Percentiles rank a stretch among this genome's conserved stretches.
These are phyloP conservation scores for Mesoligia furuncula DNA, from an alignment of 2,888 invertebrate genomes.

Conservation along the genomic window DNA sequence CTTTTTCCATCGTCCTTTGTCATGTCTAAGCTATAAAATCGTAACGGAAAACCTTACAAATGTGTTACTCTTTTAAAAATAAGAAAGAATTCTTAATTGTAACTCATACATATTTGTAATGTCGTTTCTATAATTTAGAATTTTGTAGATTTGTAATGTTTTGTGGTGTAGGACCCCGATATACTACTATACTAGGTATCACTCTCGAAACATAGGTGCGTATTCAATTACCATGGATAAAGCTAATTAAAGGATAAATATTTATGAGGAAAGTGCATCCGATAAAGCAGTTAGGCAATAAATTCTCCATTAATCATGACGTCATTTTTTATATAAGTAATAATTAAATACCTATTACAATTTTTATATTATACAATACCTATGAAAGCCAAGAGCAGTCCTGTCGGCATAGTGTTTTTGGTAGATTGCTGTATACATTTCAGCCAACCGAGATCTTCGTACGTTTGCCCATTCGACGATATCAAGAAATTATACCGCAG, in stretches of 20 bases:
- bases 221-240: background rate
- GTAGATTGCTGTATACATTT: constrained; percentile 74
- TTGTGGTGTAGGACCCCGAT: background rate
- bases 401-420: constrained; percentile 59
- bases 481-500: constrained; percentile 87
- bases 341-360: too few relatives aligned
- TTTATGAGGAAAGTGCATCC: background rate
- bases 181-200: background rate
- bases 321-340: too few relatives aligned
- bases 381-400: constrained; percentile 84
- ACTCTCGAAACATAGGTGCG: background rate
- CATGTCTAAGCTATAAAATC: too few relatives aligned
- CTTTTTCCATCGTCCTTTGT: too few relatives aligned
- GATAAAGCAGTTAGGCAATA: background rate
- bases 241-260: background rate
- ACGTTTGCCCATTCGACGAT: constrained; percentile 85
- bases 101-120: too few relatives aligned
- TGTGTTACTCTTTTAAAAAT: too few relatives aligned
- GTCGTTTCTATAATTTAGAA: too few relatives aligned
- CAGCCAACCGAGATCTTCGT: constrained; percentile 87
- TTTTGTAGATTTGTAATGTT: too few relatives aligned
- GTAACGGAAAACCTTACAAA: too few relatives aligned
- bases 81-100: too few relatives aligned
- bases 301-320: background rate
- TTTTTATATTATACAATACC: constrained; percentile 71